Base-by-base conservation (phyloP, 2,797 vertebrate species). In the Lacerta bilineata region DNA sequence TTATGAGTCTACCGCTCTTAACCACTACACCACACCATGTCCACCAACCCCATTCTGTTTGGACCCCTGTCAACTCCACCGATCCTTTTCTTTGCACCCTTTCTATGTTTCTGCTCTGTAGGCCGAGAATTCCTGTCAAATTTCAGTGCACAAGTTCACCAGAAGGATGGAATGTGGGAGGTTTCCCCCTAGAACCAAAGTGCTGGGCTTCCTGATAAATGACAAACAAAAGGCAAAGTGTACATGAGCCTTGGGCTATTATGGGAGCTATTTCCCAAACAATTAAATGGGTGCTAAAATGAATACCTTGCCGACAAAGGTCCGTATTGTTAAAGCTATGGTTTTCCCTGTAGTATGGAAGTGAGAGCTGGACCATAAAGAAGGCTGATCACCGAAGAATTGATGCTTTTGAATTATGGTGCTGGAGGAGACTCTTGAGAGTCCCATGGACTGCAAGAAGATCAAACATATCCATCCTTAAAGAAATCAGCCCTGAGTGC, bases 141-240 rank as follows among this genome's bases (percentile, higher is more conserved):
- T 75, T 55, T 41, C 77, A 29, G 29, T 55, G 29, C 27, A 13
- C 29, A 79, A 55, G 33, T 79, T 18, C 10, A 59, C 17, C 39
- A 33, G 43, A 29, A 50, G 77, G 29, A 59, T 50, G 76, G 25
- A 46, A 78, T 29, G 43, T 50, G 27, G 43, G 8, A 78, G 76
- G 8, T 25, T 75, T 25, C 71, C 84, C 36, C 85, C 85, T 10
- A 61, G 29, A n/a, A 50, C 85, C 82, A 89, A 29, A 11, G 36
- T 80, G 64, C 8, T 1, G 61, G 46, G 50, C 2, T 64, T 64
- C 69, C 25, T 88, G 27, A 75, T 39, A 75, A 87, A 92, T 66
- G 2, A 25, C 7, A 80, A 0, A 0, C 7, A 80, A 0, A 0
- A 80, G 43, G 50, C 78, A 80, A 80, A 8, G 18, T 1, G 15